These are phyloP conservation scores for Chrysolophus pictus DNA, from an alignment of 2,797 vertebrate species.

Conservation along the genomic window DNA sequence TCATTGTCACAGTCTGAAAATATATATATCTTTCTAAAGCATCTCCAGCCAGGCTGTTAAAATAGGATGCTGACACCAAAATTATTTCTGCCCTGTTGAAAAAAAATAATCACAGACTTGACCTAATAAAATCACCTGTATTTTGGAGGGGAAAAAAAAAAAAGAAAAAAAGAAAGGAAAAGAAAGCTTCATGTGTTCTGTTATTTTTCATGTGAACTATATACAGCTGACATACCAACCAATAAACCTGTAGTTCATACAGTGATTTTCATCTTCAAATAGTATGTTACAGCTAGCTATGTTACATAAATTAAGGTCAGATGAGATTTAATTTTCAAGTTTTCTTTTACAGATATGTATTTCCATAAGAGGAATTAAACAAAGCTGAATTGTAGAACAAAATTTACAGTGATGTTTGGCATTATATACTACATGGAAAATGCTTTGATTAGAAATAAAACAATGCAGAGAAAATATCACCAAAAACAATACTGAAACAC, in stretches of 20 bases:
- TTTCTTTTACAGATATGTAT: not conserved
- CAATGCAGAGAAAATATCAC: not conserved
- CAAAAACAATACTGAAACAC: not conserved
- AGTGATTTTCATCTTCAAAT: conserved; percentile 54
- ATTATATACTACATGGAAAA: not conserved
- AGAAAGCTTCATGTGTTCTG: not conserved
- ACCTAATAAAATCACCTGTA: conserved; percentile 36
- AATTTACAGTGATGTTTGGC: not conserved
- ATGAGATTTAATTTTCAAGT: conserved; percentile 18
- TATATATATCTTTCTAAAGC: conserved; percentile 8
- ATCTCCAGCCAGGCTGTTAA: conserved; percentile 30
- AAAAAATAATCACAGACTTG: not conserved
- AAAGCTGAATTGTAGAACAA: not conserved
- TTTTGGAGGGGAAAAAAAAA: not conserved
- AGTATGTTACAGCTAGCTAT: not conserved
- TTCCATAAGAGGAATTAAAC: not conserved
- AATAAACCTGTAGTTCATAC: not conserved
- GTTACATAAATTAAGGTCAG: not conserved
- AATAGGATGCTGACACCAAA: conserved; percentile 21
- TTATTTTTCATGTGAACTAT: conserved; percentile 49
- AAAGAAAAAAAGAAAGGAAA: not conserved
- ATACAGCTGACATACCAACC: conserved; percentile 5
- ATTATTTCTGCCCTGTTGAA: conserved; percentile 15
- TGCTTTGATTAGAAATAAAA: not conserved
- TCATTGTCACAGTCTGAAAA: conserved; percentile 21